phyloP scores from a whole-genome alignment of 1,140 invertebrate species.

The Brachionus rotundiformis region DNA sequence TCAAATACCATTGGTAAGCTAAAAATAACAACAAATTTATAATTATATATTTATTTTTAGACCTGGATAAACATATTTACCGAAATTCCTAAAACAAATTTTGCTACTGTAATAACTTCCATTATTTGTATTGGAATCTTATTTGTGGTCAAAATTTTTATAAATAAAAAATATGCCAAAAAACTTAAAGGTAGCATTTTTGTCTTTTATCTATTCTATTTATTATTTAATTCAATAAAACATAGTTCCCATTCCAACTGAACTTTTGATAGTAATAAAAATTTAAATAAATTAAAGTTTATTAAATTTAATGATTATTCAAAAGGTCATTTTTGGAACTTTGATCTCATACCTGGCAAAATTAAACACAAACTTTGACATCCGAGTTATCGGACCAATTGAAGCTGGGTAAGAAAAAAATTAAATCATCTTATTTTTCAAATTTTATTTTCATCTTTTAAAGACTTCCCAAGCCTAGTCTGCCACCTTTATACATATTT shows the following conservation, averaged over 20 bases:
- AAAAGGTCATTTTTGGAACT: slow-evolving; percentile 55
- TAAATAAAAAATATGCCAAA: slow-evolving; percentile 59
- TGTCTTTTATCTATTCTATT: no score
- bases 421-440: not conserved
- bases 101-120: slow-evolving; percentile 56
- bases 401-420: slow-evolving; percentile 19
- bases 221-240: no score
- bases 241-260: slow-evolving; percentile 61
- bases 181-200: slow-evolving; percentile 54
- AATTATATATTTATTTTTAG: not conserved
- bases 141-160: slow-evolving; percentile 59
- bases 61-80: not conserved
- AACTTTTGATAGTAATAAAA: slow-evolving; percentile 58
- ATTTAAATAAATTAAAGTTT: not conserved
- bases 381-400: not conserved
- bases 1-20: slow-evolving; percentile 63
- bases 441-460: not conserved
- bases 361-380: not conserved
- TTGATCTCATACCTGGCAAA: not conserved
- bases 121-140: slow-evolving; percentile 58
- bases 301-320: not conserved
- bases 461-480: not conserved
- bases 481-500: not conserved
- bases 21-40: not conserved
- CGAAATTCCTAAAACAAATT: not conserved